phyloP scores from a whole-genome alignment of 1,140 invertebrate genomes.

The Homarus americanus region DNA sequence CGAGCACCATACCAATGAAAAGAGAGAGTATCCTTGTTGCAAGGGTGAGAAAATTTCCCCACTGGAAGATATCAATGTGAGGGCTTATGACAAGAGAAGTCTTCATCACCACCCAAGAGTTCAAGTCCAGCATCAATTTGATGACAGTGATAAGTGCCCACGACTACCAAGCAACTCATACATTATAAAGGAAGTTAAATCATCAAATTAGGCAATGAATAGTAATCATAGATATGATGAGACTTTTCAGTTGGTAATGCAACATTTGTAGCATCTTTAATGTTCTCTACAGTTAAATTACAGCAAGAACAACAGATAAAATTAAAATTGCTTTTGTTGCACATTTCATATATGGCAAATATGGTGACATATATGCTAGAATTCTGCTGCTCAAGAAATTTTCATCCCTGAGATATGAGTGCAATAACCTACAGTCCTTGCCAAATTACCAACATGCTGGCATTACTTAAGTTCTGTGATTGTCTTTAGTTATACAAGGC shows the following conservation, averaged over 20 bases:
- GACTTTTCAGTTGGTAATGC: too few species aligned
- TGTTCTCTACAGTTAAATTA: neutral
- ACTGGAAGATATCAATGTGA: conserved; percentile 9
- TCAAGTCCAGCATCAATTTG: neutral
- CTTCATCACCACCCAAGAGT: neutral
- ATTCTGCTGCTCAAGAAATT: neutral
- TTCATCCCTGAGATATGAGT: neutral
- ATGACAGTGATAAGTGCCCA: neutral
- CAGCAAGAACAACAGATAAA: neutral
- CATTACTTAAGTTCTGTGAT: neutral
- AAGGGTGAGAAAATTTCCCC: neutral
- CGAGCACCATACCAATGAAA: conserved; percentile 43
- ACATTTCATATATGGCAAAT: too few species aligned
- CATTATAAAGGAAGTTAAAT: too few species aligned
- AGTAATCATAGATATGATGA: too few species aligned
- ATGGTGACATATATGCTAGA: too few species aligned
- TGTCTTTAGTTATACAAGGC: neutral
- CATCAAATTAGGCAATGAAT: too few species aligned
- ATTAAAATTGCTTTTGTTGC: too few species aligned
- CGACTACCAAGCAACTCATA: neutral
- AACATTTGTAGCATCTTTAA: too few species aligned
- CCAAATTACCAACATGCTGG: neutral
- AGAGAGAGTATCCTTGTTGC: conserved; percentile 7
- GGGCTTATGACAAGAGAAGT: conserved; percentile 2
- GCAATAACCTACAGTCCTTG: neutral